Percentiles rank a stretch among this genome's conserved stretches.
Conservation (phyloP, 2,113 vertebrate species). For the Phaethon lepturus region DNA sequence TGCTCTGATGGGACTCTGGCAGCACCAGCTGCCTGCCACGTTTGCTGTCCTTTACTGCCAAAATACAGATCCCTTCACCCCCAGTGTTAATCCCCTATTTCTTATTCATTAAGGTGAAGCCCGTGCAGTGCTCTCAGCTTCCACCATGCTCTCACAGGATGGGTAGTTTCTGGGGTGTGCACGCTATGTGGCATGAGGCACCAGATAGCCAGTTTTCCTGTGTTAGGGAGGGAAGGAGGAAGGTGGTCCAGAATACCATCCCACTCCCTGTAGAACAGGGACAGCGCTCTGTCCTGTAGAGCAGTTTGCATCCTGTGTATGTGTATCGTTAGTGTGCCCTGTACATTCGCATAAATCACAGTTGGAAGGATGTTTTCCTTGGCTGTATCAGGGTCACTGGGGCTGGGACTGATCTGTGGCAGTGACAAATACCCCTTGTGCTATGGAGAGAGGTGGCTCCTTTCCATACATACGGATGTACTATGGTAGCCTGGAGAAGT, state of each 20-base stretch:
- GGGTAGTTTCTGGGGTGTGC: not conserved
- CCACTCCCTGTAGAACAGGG: too few relatives aligned
- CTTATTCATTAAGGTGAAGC: not conserved
- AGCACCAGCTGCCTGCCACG: not conserved
- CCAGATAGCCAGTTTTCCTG: not conserved
- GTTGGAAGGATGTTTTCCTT: not conserved
- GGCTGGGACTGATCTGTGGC: not conserved
- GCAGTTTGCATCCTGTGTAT: not conserved
- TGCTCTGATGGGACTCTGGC: not conserved
- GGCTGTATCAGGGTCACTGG: not conserved
- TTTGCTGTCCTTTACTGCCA: not conserved
- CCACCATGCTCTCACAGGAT: not conserved
- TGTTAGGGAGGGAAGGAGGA: not conserved
- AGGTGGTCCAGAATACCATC: not conserved
- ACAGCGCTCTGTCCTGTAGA: not conserved
- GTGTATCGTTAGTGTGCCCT: accelerated
- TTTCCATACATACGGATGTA: not conserved
- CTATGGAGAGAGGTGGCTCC: not conserved
- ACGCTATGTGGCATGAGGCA: accelerated
- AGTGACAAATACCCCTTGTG: not conserved
- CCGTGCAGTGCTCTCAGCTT: not conserved
- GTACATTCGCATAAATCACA: not conserved
- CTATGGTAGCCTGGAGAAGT: not conserved
- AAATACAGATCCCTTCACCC: not conserved
- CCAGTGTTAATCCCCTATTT: not conserved